These are phyloP conservation scores for Nemapogon koenigi DNA, from an alignment of 2,888 invertebrate species.

Conservation along the genomic window DNA sequence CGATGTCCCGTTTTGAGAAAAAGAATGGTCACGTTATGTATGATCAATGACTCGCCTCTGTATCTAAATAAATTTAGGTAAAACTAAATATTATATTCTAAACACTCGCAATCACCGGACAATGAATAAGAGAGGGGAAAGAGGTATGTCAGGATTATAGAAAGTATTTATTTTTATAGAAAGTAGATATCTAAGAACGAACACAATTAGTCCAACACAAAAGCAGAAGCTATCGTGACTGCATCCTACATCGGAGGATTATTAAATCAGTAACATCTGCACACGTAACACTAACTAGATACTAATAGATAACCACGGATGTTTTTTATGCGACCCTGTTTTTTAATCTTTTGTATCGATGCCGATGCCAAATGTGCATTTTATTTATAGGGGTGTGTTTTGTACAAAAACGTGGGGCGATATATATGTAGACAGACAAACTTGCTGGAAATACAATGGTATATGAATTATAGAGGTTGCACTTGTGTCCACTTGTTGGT, in stretches of 20 bases:
- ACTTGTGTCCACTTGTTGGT: constrained; percentile 56
- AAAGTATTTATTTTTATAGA: no score
- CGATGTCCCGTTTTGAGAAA: no score
- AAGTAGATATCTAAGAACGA: no score
- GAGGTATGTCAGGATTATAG: no score
- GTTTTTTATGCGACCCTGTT: constrained; percentile 53
- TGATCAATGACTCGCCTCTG: no score
- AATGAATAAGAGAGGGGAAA: no score
- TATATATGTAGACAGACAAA: constrained; percentile 5
- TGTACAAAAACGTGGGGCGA: constrained; percentile 22
- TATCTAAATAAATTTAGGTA: no score
- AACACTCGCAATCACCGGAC: no score
- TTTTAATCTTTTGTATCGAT: constrained; percentile 53
- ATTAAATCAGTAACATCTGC: constrained; percentile 59
- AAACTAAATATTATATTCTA: no score
- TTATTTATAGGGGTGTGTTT: constrained; percentile 45
- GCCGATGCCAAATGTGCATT: constrained; percentile 52
- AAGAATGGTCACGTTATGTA: no score
- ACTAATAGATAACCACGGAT: constrained; percentile 63
- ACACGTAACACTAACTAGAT: constrained; percentile 57
- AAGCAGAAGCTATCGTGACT: background rate
- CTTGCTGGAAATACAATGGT: constrained; percentile 22
- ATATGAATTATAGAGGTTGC: constrained; percentile 44
- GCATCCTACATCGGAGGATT: constrained; percentile 27
- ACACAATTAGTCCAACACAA: background rate